Evolutionary conservation across 2,888 invertebrate genomes (phyloP).

Genomic region (Tetrapedia diversipes): DNA sequence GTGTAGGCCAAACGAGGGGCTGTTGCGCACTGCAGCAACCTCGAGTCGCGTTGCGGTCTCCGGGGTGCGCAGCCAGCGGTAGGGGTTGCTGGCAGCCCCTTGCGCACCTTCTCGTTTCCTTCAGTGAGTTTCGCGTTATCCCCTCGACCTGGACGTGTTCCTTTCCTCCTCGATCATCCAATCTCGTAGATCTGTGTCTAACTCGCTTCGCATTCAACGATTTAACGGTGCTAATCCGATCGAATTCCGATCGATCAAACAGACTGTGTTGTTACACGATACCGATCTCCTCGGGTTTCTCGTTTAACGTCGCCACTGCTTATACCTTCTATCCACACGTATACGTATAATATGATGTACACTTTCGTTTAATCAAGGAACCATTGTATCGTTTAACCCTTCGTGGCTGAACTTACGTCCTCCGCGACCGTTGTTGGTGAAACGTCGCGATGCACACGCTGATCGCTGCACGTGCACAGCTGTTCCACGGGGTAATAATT

Average conservation of each 20-base stretch:
- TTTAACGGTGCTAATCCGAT: too few relatives aligned
- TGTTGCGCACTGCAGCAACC: slow-evolving; percentile 72
- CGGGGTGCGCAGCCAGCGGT: slow-evolving; percentile 61
- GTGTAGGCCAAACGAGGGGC: slow-evolving; percentile 26
- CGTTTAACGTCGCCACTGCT: too few relatives aligned
- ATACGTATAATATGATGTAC: too few relatives aligned
- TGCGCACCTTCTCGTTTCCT: slow-evolving; percentile 46
- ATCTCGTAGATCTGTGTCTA: not conserved
- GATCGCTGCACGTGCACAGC: slow-evolving; percentile 36
- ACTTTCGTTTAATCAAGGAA: not conserved
- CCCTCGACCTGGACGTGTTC: slow-evolving; percentile 17
- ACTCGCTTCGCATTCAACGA: not conserved
- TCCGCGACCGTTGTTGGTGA: not conserved
- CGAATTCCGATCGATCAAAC: too few relatives aligned
- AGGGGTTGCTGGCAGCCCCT: slow-evolving; percentile 9
- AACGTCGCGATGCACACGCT: slow-evolving; percentile 2
- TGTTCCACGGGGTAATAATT: slow-evolving; percentile 47
- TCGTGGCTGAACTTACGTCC: not conserved
- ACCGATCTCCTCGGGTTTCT: too few relatives aligned
- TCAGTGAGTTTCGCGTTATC: slow-evolving; percentile 53
- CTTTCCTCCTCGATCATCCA: too few relatives aligned
- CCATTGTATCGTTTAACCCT: not conserved
- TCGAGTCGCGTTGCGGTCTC: slow-evolving; percentile 52
- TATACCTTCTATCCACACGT: too few relatives aligned
- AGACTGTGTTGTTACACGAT: too few relatives aligned